Evolutionary conservation across 2,113 vertebrate genomes (phyloP).

Genomic region (human): DNA sequence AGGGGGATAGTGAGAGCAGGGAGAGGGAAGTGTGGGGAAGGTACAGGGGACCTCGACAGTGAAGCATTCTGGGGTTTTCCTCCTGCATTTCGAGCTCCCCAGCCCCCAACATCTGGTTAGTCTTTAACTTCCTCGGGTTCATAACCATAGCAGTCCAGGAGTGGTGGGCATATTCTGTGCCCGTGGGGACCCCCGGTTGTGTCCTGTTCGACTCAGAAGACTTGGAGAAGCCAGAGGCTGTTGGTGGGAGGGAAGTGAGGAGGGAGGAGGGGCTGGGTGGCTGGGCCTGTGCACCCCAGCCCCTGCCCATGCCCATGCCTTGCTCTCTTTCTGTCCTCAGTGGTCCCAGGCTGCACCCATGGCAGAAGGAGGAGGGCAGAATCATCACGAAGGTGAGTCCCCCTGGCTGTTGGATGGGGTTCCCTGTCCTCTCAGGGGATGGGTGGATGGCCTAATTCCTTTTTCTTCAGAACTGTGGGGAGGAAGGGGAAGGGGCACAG

Average conservation of each 20-base stretch:
- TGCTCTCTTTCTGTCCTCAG: slow-evolving; percentile 80
- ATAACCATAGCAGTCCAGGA: background rate
- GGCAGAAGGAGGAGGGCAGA: slow-evolving; percentile 83
- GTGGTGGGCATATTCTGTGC: background rate
- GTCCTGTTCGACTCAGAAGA: background rate
- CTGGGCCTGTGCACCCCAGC: background rate
- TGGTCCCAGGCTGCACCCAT: slow-evolving; percentile 86
- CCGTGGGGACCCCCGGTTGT: background rate
- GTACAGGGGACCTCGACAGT: background rate
- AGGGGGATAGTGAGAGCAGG: background rate
- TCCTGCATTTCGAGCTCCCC: background rate
- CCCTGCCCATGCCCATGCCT: background rate
- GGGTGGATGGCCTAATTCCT: background rate
- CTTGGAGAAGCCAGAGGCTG: background rate
- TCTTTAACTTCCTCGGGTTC: slow-evolving; percentile 34
- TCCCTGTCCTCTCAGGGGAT: background rate
- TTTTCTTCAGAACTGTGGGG: background rate
- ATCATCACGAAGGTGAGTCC: slow-evolving; percentile 84
- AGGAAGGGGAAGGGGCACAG: background rate
- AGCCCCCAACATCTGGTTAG: background rate
- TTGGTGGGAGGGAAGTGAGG: background rate
- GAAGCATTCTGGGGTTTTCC: background rate
- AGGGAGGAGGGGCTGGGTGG: background rate
- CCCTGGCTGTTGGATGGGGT: background rate
- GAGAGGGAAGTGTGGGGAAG: background rate